phyloP scores from a whole-genome alignment of 1,140 invertebrate genomes.

The Caenorhabditis brenneri region DNA sequence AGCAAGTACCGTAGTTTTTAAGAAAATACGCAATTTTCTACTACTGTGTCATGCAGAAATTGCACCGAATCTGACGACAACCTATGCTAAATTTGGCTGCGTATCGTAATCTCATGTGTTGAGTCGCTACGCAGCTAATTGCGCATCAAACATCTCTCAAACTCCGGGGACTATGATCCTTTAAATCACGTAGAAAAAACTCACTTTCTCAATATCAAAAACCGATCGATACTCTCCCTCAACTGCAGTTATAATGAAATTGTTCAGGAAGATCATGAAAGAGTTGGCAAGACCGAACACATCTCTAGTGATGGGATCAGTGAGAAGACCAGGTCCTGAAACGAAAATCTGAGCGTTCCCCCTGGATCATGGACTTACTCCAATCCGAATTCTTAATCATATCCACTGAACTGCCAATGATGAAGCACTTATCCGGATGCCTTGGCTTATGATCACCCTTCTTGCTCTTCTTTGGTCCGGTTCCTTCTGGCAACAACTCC shows the following conservation, averaged over 20 bases:
- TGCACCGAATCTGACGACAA: too few relatives aligned
- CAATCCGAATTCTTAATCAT: slow-evolving; percentile 2
- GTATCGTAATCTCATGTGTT: too few relatives aligned
- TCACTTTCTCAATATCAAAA: slow-evolving; percentile 5
- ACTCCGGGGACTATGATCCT: too few relatives aligned
- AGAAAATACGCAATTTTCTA: too few relatives aligned
- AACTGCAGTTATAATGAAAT: background rate
- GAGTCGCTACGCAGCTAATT: too few relatives aligned
- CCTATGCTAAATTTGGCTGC: too few relatives aligned
- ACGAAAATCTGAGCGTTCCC: too few relatives aligned
- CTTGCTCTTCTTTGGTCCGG: too few relatives aligned
- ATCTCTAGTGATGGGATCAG: background rate
- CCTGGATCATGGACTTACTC: too few relatives aligned
- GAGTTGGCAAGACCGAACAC: background rate
- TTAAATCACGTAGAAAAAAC: background rate
- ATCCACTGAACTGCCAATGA: background rate
- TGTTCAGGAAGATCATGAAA: background rate
- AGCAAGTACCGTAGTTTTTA: too few relatives aligned
- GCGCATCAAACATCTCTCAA: too few relatives aligned
- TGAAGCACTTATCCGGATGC: slow-evolving; percentile 6
- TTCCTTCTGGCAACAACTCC: background rate
- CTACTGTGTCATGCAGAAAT: too few relatives aligned
- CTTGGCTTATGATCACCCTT: background rate
- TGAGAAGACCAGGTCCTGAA: background rate
- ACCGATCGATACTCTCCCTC: background rate